Conservation (phyloP, 2,797 vertebrate species). For the Fringilla coelebs region DNA sequence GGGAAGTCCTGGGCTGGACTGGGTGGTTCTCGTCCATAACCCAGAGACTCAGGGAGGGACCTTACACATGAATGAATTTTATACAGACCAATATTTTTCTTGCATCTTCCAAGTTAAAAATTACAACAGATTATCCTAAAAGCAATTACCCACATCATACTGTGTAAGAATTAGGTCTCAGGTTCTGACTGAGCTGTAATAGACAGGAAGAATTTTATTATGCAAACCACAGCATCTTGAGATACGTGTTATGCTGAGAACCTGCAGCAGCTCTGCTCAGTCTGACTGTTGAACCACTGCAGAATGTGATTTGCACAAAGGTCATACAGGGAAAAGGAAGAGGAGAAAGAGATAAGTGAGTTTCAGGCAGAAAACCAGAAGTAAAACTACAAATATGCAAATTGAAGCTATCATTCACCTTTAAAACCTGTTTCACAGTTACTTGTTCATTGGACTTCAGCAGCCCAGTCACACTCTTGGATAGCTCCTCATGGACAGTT, state of each 20-base stretch:
- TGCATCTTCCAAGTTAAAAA: neutral
- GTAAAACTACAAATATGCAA: neutral
- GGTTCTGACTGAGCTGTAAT: neutral
- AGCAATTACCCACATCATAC: neutral
- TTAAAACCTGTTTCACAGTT: constrained; percentile 87
- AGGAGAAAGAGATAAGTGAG: neutral
- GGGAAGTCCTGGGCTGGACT: neutral
- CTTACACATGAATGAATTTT: neutral
- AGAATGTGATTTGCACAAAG: neutral
- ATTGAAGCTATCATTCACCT: constrained; percentile 74
- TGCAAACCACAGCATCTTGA: neutral
- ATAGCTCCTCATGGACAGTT: constrained; percentile 92
- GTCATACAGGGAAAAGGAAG: neutral
- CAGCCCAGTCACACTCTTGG: constrained; percentile 90
- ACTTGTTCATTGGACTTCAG: constrained; percentile 90
- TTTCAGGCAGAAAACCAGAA: neutral
- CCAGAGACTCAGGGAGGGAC: neutral
- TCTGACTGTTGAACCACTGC: neutral
- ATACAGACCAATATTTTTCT: neutral
- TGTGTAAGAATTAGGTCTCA: neutral
- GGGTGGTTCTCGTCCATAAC: neutral
- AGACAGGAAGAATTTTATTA: neutral
- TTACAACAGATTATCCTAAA: neutral
- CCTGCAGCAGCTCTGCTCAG: neutral
- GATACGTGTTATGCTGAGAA: neutral